Evolutionary conservation across 1,140 invertebrate species (phyloP).

Genomic region (Brachionus plicatilis): DNA sequence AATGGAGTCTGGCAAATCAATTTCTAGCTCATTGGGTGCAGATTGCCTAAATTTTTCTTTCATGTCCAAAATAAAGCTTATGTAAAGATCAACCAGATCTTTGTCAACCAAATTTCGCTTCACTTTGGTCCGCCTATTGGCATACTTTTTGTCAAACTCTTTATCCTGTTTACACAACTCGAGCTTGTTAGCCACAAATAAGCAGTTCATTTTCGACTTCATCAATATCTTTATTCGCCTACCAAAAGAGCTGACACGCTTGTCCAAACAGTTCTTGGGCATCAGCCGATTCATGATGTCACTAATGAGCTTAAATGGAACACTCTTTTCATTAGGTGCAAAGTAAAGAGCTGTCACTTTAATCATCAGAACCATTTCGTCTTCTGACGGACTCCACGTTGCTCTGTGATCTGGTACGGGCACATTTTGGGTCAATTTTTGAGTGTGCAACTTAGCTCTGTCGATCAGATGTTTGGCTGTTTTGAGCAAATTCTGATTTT

Average conservation of each 20-base stretch:
- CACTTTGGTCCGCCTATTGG: neutral
- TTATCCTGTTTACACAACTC: constrained; percentile 10
- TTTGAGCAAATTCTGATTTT: constrained; percentile 12
- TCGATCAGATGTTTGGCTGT: constrained; percentile 14
- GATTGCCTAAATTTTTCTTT: constrained; percentile 1
- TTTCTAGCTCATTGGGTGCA: neutral
- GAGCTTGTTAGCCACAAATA: constrained; percentile 4
- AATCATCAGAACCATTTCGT: constrained; percentile 16
- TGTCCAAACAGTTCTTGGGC: neutral
- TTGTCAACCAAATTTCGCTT: constrained; percentile 7
- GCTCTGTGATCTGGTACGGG: neutral
- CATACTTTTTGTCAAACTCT: constrained; percentile 11
- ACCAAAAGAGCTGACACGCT: constrained; percentile 6
- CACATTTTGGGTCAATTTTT: neutral
- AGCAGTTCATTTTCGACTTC: constrained; percentile 28
- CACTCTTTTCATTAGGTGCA: constrained; percentile 27
- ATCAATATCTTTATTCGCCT: constrained; percentile 34
- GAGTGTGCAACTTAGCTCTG: neutral
- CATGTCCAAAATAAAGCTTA: constrained; percentile 6
- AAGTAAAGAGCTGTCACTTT: constrained; percentile 20
- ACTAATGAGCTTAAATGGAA: constrained; percentile 15
- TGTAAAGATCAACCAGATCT: constrained; percentile 5
- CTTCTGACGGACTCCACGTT: neutral
- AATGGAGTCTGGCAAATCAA: neutral
- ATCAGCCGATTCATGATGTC: neutral